Evolutionary conservation across 2,888 invertebrate genomes (phyloP).

Genomic region (Eulithis prunata): DNA sequence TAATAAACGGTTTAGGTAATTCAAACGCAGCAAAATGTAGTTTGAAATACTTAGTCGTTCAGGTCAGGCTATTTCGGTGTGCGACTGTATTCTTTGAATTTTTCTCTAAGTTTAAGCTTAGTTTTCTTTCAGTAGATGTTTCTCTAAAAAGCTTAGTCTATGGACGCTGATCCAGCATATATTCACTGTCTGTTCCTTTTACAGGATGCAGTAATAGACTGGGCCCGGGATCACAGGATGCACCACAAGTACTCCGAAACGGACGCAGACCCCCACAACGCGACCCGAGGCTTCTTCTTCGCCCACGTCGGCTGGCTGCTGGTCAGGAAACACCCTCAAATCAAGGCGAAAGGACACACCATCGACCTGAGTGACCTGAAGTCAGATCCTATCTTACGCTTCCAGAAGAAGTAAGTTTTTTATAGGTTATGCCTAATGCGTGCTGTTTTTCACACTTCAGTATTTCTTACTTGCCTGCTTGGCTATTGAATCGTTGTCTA

Average conservation of each 20-base stretch:
- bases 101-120: too few species aligned
- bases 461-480: too few species aligned
- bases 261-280: constrained; percentile 97
- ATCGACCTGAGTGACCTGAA: constrained; percentile 93
- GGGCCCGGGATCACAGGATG: constrained; percentile 92
- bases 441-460: background rate
- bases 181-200: constrained; percentile 24
- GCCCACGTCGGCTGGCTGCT: constrained; percentile 97
- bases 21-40: too few species aligned
- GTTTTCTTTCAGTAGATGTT: too few species aligned
- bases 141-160: too few species aligned
- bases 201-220: constrained; percentile 90
- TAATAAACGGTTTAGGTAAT: too few species aligned
- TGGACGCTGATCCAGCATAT: too few species aligned
- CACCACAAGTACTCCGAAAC: constrained; percentile 98
- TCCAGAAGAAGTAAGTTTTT: constrained; percentile 92
- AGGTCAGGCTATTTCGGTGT: too few species aligned
- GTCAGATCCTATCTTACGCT: constrained; percentile 90
- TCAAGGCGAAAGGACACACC: constrained; percentile 92
- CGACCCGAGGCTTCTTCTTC: constrained; percentile 97
- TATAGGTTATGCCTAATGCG: background rate
- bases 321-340: constrained; percentile 95
- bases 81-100: too few species aligned
- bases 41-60: too few species aligned
- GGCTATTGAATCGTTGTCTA: background rate